These are phyloP conservation scores for Sisyra terminalis DNA, from an alignment of 2,888 invertebrate genomes.

Conservation along the genomic window DNA sequence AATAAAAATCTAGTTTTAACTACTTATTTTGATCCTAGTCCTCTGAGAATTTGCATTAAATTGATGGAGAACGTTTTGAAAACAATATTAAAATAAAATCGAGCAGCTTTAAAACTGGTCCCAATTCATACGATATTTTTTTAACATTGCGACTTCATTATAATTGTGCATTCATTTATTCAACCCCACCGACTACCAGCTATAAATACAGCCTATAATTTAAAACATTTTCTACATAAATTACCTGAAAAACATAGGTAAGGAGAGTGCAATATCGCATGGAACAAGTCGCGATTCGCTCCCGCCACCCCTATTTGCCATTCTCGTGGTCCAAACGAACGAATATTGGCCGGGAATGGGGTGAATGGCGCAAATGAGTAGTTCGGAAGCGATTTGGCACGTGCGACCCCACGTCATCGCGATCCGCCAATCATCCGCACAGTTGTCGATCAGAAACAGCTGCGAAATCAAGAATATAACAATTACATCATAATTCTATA, in stretches of 20 bases:
- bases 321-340: conserved; percentile 91
- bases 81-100: no score
- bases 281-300: conserved; percentile 57
- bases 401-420: conserved; percentile 98
- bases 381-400: conserved; percentile 79
- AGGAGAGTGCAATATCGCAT: conserved; percentile 90
- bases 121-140: no score
- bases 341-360: conserved; percentile 94
- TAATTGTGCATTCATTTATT: no score
- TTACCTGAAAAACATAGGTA: conserved; percentile 90
- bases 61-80: no score
- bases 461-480: conserved; percentile 35
- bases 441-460: conserved; percentile 99
- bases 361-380: conserved; percentile 92
- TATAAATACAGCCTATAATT: no score
- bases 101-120: no score
- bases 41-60: no score
- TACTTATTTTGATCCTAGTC: no score
- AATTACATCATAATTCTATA: not conserved
- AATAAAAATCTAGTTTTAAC: no score
- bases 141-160: no score
- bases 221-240: no score
- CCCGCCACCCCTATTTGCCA: conserved; percentile 67
- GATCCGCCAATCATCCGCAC: conserved; percentile 99
- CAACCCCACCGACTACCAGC: no score